phyloP scores from a whole-genome alignment of 2,888 invertebrate species.

The Pogonocherus hispidulus region DNA sequence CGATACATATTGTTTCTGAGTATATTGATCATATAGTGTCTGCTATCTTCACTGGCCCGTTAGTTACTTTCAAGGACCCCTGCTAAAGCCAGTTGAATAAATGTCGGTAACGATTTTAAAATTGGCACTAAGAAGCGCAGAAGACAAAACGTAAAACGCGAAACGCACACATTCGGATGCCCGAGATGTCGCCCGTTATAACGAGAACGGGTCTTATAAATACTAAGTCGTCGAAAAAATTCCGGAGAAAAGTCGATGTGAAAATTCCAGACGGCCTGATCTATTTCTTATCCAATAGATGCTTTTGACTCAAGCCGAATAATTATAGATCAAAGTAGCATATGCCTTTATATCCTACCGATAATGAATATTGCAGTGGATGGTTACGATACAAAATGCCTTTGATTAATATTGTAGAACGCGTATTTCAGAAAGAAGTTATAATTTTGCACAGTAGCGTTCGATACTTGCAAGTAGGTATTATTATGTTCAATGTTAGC shows the following conservation, averaged over 20 bases:
- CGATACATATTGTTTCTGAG: too few species aligned
- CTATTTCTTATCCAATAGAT: slow-evolving; percentile 22
- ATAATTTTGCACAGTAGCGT: slow-evolving; percentile 14
- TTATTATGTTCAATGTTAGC: too few species aligned
- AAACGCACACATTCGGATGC: slow-evolving; percentile 22
- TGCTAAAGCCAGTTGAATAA: slow-evolving; percentile 1
- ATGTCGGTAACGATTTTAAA: slow-evolving; percentile 20
- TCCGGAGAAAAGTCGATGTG: slow-evolving; percentile 19
- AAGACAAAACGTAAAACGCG: slow-evolving; percentile 26
- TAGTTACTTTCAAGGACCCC: background rate
- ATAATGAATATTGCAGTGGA: slow-evolving; percentile 31
- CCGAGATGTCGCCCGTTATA: slow-evolving; percentile 23
- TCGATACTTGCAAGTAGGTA: background rate
- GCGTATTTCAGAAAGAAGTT: slow-evolving; percentile 5
- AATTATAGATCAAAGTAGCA: slow-evolving; percentile 49
- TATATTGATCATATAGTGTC: too few species aligned
- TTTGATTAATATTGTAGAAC: slow-evolving; percentile 31
- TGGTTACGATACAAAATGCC: too few species aligned
- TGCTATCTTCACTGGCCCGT: background rate
- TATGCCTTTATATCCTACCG: slow-evolving; percentile 38
- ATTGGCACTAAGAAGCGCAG: slow-evolving; percentile 26
- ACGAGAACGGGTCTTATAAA: slow-evolving; percentile 13
- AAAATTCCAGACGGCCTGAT: slow-evolving; percentile 15
- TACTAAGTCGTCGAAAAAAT: slow-evolving; percentile 18
- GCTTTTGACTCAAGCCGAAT: slow-evolving; percentile 24